phyloP scores from a whole-genome alignment of 1,140 invertebrate genomes.

The Drosophila asahinai region DNA sequence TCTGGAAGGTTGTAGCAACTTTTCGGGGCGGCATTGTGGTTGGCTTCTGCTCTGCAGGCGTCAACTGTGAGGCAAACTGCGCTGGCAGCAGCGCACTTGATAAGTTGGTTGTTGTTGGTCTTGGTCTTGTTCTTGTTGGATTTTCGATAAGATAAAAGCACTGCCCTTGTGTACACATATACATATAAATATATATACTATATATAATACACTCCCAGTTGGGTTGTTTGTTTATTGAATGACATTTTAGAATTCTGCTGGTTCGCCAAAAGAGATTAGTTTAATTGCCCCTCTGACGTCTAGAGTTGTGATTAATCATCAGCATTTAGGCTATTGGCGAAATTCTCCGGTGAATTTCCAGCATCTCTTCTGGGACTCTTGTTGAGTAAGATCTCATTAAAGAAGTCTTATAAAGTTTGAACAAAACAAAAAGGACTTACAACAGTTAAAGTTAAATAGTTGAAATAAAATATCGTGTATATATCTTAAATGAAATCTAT shows the following conservation, averaged over 20 bases:
- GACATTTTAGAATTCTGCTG: slow-evolving; percentile 65
- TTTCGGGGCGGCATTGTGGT: slow-evolving; percentile 70
- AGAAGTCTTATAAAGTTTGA: background rate
- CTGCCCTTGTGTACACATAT: slow-evolving; percentile 20
- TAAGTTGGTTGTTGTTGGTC: slow-evolving; percentile 38
- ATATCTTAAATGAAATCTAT: background rate
- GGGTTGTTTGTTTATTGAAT: slow-evolving; percentile 70
- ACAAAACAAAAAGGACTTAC: background rate
- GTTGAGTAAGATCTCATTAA: background rate
- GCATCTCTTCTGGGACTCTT: background rate
- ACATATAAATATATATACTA: slow-evolving; percentile 1
- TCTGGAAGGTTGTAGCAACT: slow-evolving; percentile 66
- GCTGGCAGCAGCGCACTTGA: slow-evolving; percentile 43
- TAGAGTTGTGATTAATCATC: slow-evolving; percentile 60
- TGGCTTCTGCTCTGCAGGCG: slow-evolving; percentile 31
- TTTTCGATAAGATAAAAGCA: slow-evolving; percentile 70
- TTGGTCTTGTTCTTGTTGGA: slow-evolving; percentile 43
- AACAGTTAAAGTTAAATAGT: background rate
- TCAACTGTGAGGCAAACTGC: slow-evolving; percentile 22
- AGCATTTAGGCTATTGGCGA: background rate
- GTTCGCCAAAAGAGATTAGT: slow-evolving; percentile 59
- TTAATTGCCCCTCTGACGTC: slow-evolving; percentile 65
- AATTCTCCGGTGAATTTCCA: slow-evolving; percentile 12
- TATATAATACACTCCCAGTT: slow-evolving; percentile 3
- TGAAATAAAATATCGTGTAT: background rate